Base-by-base conservation (phyloP, 2,113 vertebrate genomes). In the Bujurquina vittata region DNA sequence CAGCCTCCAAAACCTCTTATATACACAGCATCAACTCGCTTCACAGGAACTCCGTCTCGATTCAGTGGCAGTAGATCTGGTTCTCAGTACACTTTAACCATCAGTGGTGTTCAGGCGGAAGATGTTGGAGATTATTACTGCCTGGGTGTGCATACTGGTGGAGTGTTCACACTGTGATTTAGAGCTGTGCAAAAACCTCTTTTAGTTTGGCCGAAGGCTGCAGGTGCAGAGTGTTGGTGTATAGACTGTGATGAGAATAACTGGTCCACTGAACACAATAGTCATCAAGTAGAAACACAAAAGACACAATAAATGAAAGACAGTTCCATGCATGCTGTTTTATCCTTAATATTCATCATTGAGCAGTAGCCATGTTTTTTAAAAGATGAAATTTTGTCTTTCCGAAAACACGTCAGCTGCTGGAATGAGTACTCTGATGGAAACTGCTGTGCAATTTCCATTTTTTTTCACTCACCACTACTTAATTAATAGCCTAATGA, bases 1-100 rank as follows among this genome's bases (percentile, higher is more conserved):
- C 31, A 93, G 59, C 17, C 55, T 49, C 92, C 91, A 18, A 94
- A 94, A 84, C 93, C 82, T 22, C 88, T 94, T 4, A 91, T 95
- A 46, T 88, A 90, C 17, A 0, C 0, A 0, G 26, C 4, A 55
- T 83, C 56, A 31, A 69, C 0, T 5, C 12, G 1, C 2, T 2
- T 1, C 5, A 79, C 86, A 11, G 88, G 88, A 65, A 86, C 77
- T 82, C 83, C 93, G n/a, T 74, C 61, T 59, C 58, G 92, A 79
- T 94, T 95, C 90, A 91, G 82, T 59, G 91, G 93, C 60, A 87
- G 89, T 63, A 86, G 85, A 18, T 90, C 88, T 80, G 78, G 8
- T 37, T 37, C 35, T 2, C 35, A 10, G 35, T 37, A 9, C 8
- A 37, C 31, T 33, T 33, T 33, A 23, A 92, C 60, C 40, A 92